A percentile compares a stretch with the other conserved stretches of the same genome.
Evolutionary conservation across 2,888 invertebrate genomes (phyloP).

Genomic region (Pseudolycoriella hygida): DNA sequence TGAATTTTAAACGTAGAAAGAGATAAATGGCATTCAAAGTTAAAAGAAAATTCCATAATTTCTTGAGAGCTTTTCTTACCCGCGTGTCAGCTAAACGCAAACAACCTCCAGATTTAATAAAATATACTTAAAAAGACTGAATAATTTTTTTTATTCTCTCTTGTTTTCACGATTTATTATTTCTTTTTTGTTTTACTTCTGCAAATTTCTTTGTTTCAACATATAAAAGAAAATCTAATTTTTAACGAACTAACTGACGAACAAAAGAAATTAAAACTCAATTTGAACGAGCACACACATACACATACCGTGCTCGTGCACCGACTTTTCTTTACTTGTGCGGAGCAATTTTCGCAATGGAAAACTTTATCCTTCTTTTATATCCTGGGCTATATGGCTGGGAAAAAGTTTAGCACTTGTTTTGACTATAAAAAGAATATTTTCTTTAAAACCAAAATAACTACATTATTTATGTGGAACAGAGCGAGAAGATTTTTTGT

Average conservation of each 20-base stretch:
- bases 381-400: not conserved
- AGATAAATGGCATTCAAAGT: not conserved
- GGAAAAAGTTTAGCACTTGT: conserved; percentile 1
- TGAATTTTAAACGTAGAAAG: too few species aligned
- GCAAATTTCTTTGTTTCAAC: conserved; percentile 1
- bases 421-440: not conserved
- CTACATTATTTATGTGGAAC: not conserved
- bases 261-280: conserved; percentile 1
- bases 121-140: not conserved
- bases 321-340: not conserved
- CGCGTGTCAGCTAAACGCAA: not conserved
- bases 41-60: not conserved
- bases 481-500: too few species aligned
- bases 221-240: not conserved
- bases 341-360: not conserved
- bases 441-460: not conserved
- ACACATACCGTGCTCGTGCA: not conserved
- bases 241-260: not conserved
- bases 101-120: not conserved
- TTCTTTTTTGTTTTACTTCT: not conserved
- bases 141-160: too few species aligned
- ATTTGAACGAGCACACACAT: not conserved
- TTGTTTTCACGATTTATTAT: not conserved
- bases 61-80: not conserved
- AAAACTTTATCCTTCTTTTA: not conserved